Evolutionary conservation across 2,113 vertebrate species (phyloP).

Genomic region (Antechinus stuartii): DNA sequence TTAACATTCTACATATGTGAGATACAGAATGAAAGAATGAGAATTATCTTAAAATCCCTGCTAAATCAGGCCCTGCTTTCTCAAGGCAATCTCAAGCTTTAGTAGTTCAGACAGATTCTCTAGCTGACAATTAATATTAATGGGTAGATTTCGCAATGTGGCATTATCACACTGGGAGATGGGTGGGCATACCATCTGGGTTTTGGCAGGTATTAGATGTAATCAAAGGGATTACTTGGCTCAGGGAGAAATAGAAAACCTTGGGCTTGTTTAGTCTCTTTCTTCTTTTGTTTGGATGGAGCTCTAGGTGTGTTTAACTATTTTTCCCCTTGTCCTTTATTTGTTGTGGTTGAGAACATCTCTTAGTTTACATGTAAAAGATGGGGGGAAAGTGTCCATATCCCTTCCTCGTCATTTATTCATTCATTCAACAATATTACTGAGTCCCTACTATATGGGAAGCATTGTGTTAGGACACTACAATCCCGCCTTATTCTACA

Average conservation of each 20-base stretch:
- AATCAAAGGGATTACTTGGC: conserved; percentile 98
- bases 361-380: conserved; percentile 65
- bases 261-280: conserved; percentile 86
- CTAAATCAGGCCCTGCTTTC: conserved; percentile 91
- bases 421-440: conserved; percentile 41
- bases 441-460: conserved; percentile 16
- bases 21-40: conserved; percentile 84
- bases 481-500: conserved; percentile 37
- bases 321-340: conserved; percentile 80
- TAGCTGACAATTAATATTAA: conserved; percentile 96
- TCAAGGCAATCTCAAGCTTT: conserved; percentile 92
- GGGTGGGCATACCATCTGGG: conserved; percentile 96
- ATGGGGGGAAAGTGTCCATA: conserved; percentile 19
- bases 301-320: conserved; percentile 84
- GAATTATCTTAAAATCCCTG: conserved; percentile 94
- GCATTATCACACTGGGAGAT: conserved; percentile 96
- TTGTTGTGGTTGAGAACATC: conserved; percentile 75
- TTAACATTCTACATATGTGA: conserved; percentile 87
- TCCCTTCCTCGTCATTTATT: not conserved
- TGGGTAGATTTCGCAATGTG: conserved; percentile 95
- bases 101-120: conserved; percentile 92
- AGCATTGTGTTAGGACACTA: conserved; percentile 4
- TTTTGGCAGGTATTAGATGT: conserved; percentile 98
- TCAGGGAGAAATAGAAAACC: conserved; percentile 92
- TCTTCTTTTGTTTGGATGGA: conserved; percentile 87